These are phyloP conservation scores for Chelonia mydas DNA, from an alignment of 2,797 vertebrate genomes.

Conservation along the genomic window DNA sequence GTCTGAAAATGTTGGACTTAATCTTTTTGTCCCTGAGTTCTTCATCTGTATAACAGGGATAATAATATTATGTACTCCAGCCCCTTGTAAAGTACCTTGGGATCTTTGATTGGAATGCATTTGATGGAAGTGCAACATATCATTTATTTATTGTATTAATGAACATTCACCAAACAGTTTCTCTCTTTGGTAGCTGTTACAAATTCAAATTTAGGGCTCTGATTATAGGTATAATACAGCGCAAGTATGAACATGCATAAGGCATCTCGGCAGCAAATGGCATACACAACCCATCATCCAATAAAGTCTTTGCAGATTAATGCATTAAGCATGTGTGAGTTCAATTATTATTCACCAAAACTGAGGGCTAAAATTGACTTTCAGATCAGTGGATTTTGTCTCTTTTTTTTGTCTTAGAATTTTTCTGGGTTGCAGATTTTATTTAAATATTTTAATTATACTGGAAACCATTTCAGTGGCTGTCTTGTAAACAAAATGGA, in stretches of 20 bases:
- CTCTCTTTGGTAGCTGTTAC: background rate
- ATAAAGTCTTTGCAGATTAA: background rate
- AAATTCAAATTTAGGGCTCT: background rate
- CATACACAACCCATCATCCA: background rate
- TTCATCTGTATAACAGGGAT: background rate
- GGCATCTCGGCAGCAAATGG: background rate
- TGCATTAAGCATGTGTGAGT: background rate
- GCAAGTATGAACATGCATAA: background rate
- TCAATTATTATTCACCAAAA: background rate
- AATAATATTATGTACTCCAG: background rate
- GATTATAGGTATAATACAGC: background rate
- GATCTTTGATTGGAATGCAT: background rate
- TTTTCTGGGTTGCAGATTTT: background rate
- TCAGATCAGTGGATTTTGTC: background rate
- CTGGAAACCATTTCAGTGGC: background rate
- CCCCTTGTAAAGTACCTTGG: background rate
- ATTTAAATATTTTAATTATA: background rate
- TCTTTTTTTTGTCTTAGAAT: slow-evolving; percentile 1
- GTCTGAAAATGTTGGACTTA: background rate
- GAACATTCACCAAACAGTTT: background rate
- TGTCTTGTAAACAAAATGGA: background rate
- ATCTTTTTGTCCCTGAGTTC: background rate
- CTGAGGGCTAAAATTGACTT: background rate
- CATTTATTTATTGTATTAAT: background rate
- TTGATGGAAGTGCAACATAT: fast-evolving